A percentile compares a stretch with the other conserved stretches of the same genome.
These are phyloP conservation scores for Prosopocoilus inquinatus DNA, from an alignment of 2,888 invertebrate species.

Conservation along the genomic window DNA sequence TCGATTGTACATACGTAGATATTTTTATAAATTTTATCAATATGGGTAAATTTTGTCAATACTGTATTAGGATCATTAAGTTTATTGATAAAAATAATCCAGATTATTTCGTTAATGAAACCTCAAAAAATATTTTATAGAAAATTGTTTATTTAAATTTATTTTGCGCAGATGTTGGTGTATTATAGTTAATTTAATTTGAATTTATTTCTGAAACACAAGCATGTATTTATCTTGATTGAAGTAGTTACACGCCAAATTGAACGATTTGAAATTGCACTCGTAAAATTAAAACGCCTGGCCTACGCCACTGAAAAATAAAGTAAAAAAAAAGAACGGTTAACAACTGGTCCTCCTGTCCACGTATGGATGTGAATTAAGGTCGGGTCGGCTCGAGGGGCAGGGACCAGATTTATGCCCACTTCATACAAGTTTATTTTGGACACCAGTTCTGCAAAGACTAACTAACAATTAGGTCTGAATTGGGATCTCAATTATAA, in stretches of 20 bases:
- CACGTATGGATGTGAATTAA: conserved; percentile 27
- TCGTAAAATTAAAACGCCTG: not conserved
- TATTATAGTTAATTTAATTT: too few relatives aligned
- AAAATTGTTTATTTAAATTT: too few relatives aligned
- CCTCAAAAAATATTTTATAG: too few relatives aligned
- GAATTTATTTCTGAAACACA: not conserved
- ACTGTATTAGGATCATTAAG: too few relatives aligned
- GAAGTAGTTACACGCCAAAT: not conserved
- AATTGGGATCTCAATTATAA: conserved; percentile 25
- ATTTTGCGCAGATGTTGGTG: too few relatives aligned
- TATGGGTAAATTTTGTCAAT: too few relatives aligned
- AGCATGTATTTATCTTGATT: not conserved
- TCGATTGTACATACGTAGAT: too few relatives aligned
- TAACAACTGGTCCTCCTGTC: conserved; percentile 10
- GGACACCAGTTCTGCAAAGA: conserved; percentile 32
- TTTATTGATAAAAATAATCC: too few relatives aligned
- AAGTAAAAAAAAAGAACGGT: conserved; percentile 1
- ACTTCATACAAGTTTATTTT: conserved; percentile 25
- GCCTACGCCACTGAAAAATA: conserved; percentile 2
- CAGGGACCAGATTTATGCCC: conserved; percentile 30
- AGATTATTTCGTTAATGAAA: too few relatives aligned
- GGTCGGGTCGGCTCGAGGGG: conserved; percentile 29
- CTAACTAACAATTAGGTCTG: conserved; percentile 29
- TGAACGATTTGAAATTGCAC: not conserved
- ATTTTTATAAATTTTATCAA: too few relatives aligned